Base-by-base conservation (phyloP, 2,113 vertebrate genomes). In the Nansenia antarctica region DNA sequence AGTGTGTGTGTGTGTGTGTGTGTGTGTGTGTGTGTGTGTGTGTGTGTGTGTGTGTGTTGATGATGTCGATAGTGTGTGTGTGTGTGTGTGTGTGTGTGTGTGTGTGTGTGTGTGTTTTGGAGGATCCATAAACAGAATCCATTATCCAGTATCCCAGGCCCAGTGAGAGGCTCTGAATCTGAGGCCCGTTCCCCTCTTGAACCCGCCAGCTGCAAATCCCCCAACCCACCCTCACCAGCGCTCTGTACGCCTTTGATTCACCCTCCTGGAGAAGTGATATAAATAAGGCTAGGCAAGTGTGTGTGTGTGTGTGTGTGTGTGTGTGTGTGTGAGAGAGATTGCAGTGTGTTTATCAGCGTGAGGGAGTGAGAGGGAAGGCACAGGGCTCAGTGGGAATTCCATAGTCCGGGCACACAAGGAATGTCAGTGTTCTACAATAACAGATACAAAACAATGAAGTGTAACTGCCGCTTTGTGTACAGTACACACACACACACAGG, bases 301-400 rank as follows among this genome's bases (percentile, higher is more conserved):
- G 31, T 32, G 31, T 8, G 20, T 26, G 35, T 26, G 11, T 62
- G 11, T 52, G 47, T 52, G 15, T 55, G 22, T 37, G n/a, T n/a
- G 31, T 32, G 31, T 8, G 20, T 26, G 35, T 26, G 11, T 62
- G 11, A 27, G 24, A 27, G 24, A 1, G 20, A 31, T 2, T 9
- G 30, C 31, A 11, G 22, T 62, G 34, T 62, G 34, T 62, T 27
- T 42, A 15, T 42, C 9, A 22, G 22, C 47, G 18, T 68, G 9
- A 27, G 24, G 24, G 52, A 24, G 20, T 64, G 14, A 69, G 27
- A 67, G 65, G 31, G 62, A 73, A 78, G 62, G 34, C 71, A 57
- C 45, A 31, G 55, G 63, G 63, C 79, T 79, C 74, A 35, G n/a
- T 79, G 79, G 80, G 72, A 82, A 86, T 53, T 54, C 72, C 60